These are phyloP conservation scores for Eustalomyia histrio DNA, from an alignment of 2,888 invertebrate genomes.

Conservation along the genomic window DNA sequence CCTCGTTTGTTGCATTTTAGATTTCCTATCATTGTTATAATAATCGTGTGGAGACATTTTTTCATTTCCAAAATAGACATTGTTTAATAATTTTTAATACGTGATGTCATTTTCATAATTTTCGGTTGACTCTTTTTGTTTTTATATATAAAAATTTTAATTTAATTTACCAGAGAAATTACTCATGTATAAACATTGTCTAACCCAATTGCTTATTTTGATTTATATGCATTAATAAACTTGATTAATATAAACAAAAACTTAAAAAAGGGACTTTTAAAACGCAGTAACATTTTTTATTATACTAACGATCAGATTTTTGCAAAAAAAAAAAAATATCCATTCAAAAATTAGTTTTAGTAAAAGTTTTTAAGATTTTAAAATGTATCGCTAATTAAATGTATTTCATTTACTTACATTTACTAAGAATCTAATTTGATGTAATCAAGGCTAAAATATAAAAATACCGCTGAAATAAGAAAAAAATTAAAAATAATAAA, in stretches of 20 bases:
- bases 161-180: conserved; percentile 30
- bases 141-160: conserved; percentile 9
- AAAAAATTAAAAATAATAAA: too few relatives aligned
- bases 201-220: conserved; percentile 55
- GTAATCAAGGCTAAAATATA: too few relatives aligned
- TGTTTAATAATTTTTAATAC: conserved; percentile 58
- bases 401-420: too few relatives aligned
- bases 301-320: background rate
- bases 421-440: too few relatives aligned
- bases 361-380: too few relatives aligned
- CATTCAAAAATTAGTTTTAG: too few relatives aligned
- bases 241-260: conserved; percentile 13
- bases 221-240: conserved; percentile 30
- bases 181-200: conserved; percentile 51
- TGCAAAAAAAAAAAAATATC: background rate
- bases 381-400: too few relatives aligned
- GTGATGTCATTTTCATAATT: conserved; percentile 63
- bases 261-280: background rate
- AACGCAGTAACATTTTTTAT: background rate
- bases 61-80: conserved; percentile 14
- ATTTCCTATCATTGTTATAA: conserved; percentile 46
- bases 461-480: too few relatives aligned
- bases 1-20: conserved; percentile 49
- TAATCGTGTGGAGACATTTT: conserved; percentile 36
- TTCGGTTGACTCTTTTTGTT: conserved; percentile 14